These are phyloP conservation scores for Thera britannica DNA, from an alignment of 2,888 invertebrate genomes.

Conservation along the genomic window DNA sequence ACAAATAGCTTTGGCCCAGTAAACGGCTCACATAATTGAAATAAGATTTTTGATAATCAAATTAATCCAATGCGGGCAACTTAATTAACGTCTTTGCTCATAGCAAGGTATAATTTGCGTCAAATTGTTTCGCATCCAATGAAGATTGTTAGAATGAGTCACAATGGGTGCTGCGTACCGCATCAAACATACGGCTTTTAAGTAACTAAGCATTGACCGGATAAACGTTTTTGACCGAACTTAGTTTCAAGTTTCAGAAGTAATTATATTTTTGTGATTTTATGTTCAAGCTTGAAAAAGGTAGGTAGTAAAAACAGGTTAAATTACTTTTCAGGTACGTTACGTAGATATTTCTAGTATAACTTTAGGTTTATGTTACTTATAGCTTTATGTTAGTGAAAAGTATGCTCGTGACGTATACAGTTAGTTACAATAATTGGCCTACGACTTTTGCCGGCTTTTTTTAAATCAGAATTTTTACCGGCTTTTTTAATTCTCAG, in stretches of 20 bases:
- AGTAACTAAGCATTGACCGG: not conserved
- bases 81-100: constrained; percentile 75
- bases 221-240: not conserved
- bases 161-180: constrained; percentile 49
- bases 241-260: not conserved
- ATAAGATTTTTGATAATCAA: constrained; percentile 77
- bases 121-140: constrained; percentile 77
- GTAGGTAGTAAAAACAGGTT: too few relatives aligned
- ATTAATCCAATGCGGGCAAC: constrained; percentile 76
- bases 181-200: constrained; percentile 26
- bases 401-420: too few relatives aligned
- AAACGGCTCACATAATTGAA: constrained; percentile 76
- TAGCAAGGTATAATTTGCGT: constrained; percentile 81
- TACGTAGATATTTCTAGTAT: too few relatives aligned
- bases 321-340: too few relatives aligned
- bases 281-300: too few relatives aligned
- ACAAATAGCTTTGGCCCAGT: constrained; percentile 70
- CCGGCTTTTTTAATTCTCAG: constrained; percentile 14
- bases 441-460: too few relatives aligned
- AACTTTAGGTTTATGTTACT: too few relatives aligned
- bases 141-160: constrained; percentile 71
- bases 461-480: not conserved
- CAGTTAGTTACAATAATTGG: too few relatives aligned
- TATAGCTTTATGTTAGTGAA: too few relatives aligned
- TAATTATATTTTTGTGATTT: too few relatives aligned